phyloP scores from a whole-genome alignment of 2,888 invertebrate genomes.

The Ceramica pisi region DNA sequence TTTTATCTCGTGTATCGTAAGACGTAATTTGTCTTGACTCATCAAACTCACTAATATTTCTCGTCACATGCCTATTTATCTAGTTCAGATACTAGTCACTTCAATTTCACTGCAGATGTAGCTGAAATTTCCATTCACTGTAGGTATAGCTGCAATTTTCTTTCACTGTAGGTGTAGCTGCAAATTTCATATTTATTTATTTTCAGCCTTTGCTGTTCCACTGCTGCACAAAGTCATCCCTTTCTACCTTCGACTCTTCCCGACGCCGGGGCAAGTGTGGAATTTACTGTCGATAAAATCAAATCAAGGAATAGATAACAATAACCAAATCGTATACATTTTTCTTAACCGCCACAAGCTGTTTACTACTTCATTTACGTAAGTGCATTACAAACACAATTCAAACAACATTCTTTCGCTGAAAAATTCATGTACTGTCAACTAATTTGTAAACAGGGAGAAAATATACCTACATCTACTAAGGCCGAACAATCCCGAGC shows the following conservation, averaged over 20 bases:
- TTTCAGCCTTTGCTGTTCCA: no score
- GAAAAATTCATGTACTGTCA: constrained; percentile 55
- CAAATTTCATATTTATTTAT: no score
- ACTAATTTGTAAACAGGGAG: constrained; percentile 39
- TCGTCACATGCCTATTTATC: no score
- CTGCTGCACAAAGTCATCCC: no score
- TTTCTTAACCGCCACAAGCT: constrained; percentile 23
- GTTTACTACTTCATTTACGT: constrained; percentile 43
- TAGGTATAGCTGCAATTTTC: not conserved
- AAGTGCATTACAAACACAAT: constrained; percentile 24
- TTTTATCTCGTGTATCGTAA: not conserved
- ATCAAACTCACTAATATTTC: no score
- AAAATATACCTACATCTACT: constrained; percentile 21
- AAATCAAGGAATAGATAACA: not conserved
- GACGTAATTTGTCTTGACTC: not conserved
- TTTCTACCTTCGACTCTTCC: no score
- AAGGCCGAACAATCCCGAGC: not conserved
- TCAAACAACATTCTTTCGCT: constrained; percentile 59
- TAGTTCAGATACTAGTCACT: not conserved
- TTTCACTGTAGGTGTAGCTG: not conserved
- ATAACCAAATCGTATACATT: not conserved
- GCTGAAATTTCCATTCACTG: no score
- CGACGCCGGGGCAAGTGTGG: no score
- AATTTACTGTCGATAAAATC: no score
- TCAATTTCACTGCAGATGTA: not conserved